These are phyloP conservation scores for Parthenolecanium corni DNA, from an alignment of 2,888 invertebrate genomes.

Conservation along the genomic window DNA sequence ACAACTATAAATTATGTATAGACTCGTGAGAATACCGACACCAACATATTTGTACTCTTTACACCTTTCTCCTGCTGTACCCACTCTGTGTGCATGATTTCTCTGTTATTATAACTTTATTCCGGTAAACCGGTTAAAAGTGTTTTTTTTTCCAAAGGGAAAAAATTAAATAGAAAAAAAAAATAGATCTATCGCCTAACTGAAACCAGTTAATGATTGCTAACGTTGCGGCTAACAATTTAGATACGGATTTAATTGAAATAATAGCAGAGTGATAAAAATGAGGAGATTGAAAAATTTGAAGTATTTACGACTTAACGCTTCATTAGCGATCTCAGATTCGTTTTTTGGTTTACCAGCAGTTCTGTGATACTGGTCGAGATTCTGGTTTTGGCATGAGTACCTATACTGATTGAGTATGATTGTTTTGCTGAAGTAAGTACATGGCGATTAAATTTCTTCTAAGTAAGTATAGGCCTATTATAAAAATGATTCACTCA, in stretches of 20 bases:
- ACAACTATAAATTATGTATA: too few relatives aligned
- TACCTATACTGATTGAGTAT: not conserved
- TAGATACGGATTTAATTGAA: conserved; percentile 9
- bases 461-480: not conserved
- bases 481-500: not conserved
- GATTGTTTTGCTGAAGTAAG: not conserved
- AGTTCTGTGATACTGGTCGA: too few relatives aligned
- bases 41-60: too few relatives aligned
- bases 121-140: not conserved
- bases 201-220: conserved; percentile 2
- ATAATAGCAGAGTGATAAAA: not conserved
- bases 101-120: conserved; percentile 2
- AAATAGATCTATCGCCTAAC: not conserved
- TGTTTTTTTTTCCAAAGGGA: not conserved
- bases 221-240: conserved; percentile 1
- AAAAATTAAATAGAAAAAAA: too few relatives aligned
- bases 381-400: not conserved
- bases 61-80: too few relatives aligned
- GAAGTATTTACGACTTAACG: too few relatives aligned
- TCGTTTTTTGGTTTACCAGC: too few relatives aligned
- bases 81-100: not conserved
- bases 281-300: too few relatives aligned
- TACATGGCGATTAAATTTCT: not conserved
- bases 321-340: too few relatives aligned
- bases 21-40: too few relatives aligned